Percentiles rank a stretch among this genome's conserved stretches.
Evolutionary conservation across 2,797 vertebrate species (phyloP).

Genomic region (Myiothlypis chrysogaster): DNA sequence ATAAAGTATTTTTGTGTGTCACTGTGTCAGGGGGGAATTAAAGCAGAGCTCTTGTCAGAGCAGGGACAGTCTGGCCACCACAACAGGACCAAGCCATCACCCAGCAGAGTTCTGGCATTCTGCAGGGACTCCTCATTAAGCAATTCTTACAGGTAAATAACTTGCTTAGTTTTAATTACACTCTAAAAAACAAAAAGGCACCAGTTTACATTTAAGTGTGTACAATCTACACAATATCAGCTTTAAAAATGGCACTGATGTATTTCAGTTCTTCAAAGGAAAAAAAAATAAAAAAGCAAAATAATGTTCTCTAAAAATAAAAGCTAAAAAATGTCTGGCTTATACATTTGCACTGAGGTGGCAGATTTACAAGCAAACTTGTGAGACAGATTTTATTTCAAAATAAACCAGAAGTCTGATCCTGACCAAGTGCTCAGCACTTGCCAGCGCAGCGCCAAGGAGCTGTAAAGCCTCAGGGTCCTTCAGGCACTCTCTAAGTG

Average conservation of each 20-base stretch:
- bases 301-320: not conserved
- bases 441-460: not conserved
- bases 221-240: not conserved
- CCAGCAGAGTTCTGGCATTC: not conserved
- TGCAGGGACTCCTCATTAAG: not conserved
- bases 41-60: not conserved
- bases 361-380: not conserved
- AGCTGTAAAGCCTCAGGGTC: not conserved
- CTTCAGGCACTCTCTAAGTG: not conserved
- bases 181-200: constrained; percentile 1
- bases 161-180: not conserved
- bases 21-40: fast-evolving
- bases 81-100: not conserved
- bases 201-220: not conserved
- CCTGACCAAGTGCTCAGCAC: not conserved
- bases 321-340: not conserved
- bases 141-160: not conserved
- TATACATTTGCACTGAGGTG: not conserved
- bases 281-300: not conserved
- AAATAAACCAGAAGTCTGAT: not conserved
- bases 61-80: fast-evolving
- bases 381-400: not conserved
- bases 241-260: not conserved
- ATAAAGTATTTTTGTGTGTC: not conserved
- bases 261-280: not conserved